These are phyloP conservation scores for Ischnura elegans DNA, from an alignment of 2,888 invertebrate species.

Conservation along the genomic window DNA sequence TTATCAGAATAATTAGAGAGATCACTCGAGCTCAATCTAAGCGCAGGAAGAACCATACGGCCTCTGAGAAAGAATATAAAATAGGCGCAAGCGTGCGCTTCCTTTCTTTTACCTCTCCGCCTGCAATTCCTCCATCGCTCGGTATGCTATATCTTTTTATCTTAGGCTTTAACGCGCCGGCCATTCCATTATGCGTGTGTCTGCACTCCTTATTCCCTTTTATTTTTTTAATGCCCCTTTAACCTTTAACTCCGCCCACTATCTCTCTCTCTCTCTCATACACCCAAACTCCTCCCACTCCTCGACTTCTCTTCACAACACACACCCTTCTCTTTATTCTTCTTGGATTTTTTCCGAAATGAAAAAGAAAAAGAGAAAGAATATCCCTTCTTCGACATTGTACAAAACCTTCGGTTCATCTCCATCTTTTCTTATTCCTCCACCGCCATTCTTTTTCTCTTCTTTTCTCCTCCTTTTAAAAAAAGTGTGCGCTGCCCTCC, in stretches of 20 bases:
- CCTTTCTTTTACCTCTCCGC: not conserved
- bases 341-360: not conserved
- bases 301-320: not conserved
- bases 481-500: not conserved
- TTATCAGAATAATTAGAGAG: too few relatives aligned
- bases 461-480: not conserved
- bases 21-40: not conserved
- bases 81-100: not conserved
- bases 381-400: slow-evolving; percentile 15
- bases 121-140: slow-evolving; percentile 50
- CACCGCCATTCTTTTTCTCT: not conserved
- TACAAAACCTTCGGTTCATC: slow-evolving; percentile 40
- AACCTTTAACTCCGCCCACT: slow-evolving; percentile 66
- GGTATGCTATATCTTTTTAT: slow-evolving; percentile 58
- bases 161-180: slow-evolving; percentile 32
- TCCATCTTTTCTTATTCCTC: slow-evolving; percentile 51
- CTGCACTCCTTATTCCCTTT: slow-evolving; percentile 12
- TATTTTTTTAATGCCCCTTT: slow-evolving; percentile 41
- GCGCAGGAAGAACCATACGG: slow-evolving; percentile 13
- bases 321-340: slow-evolving; percentile 31
- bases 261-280: slow-evolving; percentile 13
- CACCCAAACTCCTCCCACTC: slow-evolving; percentile 10
- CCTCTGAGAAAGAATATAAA: not conserved
- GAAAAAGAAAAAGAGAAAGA: not conserved
- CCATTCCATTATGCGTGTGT: slow-evolving; percentile 55